These are phyloP conservation scores for Chloroceryle aenea DNA, from an alignment of 2,113 vertebrate genomes.

Conservation along the genomic window DNA sequence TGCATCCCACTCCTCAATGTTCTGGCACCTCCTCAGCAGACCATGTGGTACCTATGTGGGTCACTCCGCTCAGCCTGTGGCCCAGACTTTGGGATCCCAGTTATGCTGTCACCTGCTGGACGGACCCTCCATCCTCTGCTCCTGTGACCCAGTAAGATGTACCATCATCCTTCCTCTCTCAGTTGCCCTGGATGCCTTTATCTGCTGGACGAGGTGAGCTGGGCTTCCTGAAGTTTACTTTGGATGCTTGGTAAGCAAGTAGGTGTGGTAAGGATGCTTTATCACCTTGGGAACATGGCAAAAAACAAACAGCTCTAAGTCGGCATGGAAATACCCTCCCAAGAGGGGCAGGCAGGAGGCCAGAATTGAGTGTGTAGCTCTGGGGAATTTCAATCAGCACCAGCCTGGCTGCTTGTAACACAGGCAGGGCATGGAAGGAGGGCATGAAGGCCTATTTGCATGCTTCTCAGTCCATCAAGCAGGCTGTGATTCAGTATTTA, in stretches of 20 bases:
- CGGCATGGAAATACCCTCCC: background rate
- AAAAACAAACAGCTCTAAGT: background rate
- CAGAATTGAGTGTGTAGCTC: background rate
- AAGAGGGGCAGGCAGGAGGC: background rate
- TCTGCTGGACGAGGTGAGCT: background rate
- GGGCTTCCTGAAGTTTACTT: background rate
- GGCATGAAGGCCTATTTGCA: background rate
- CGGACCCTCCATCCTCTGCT: background rate
- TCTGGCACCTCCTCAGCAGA: background rate
- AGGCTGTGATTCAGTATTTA: background rate
- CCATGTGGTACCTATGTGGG: background rate
- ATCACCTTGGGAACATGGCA: background rate
- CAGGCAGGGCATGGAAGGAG: background rate
- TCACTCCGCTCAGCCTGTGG: background rate
- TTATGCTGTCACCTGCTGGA: background rate
- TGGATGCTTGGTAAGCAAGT: background rate
- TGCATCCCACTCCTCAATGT: rapidly evolving
- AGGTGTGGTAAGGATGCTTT: background rate
- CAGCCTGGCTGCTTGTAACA: background rate
- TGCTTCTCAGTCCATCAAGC: background rate
- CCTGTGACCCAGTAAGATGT: background rate
- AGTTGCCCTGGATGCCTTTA: background rate
- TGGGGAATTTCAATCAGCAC: background rate
- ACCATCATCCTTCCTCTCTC: background rate
- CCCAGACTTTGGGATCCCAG: background rate